phyloP scores from a whole-genome alignment of 2,797 vertebrate genomes.

The Acanthurus leucopareius region DNA sequence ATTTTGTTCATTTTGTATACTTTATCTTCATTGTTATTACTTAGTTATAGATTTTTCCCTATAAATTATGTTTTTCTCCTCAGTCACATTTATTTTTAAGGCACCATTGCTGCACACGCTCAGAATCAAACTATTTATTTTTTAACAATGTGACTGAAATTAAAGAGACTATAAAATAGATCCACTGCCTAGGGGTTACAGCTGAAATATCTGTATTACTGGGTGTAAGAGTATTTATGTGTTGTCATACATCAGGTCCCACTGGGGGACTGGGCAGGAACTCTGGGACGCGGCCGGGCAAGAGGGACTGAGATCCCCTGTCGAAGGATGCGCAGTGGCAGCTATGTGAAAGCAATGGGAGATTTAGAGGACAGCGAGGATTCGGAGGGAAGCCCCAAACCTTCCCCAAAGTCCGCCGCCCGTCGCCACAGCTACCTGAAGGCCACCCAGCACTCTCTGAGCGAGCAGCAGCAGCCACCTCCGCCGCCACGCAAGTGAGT shows the following conservation, averaged over 20 bases:
- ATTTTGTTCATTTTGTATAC: constrained; percentile 20
- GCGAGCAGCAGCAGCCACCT: constrained; percentile 94
- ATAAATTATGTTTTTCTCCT: constrained; percentile 11
- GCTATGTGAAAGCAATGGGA: constrained; percentile 99
- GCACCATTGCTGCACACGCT: constrained; percentile 6
- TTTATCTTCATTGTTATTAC: constrained; percentile 19
- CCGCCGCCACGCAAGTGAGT: constrained; percentile 92
- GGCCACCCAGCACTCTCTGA: constrained; percentile 97
- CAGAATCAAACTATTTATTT: constrained; percentile 3
- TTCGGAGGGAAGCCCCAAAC: constrained; percentile 96
- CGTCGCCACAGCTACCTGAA: constrained; percentile 99
- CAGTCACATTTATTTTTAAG: constrained; percentile 1
- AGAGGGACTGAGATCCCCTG: constrained; percentile 94
- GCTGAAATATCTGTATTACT: neutral
- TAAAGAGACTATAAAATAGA: neutral
- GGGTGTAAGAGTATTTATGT: neutral
- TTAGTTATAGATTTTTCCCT: constrained; percentile 5
- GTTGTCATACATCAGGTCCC: constrained; percentile 88
- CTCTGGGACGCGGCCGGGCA: constrained; percentile 85
- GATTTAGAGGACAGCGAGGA: constrained; percentile 95
- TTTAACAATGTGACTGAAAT: neutral
- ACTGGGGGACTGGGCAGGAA: constrained; percentile 93
- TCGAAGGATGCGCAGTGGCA: constrained; percentile 97
- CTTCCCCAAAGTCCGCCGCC: constrained; percentile 96
- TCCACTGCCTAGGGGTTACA: neutral